phyloP scores from a whole-genome alignment of 2,888 invertebrate species.

The Heliconius cydno region DNA sequence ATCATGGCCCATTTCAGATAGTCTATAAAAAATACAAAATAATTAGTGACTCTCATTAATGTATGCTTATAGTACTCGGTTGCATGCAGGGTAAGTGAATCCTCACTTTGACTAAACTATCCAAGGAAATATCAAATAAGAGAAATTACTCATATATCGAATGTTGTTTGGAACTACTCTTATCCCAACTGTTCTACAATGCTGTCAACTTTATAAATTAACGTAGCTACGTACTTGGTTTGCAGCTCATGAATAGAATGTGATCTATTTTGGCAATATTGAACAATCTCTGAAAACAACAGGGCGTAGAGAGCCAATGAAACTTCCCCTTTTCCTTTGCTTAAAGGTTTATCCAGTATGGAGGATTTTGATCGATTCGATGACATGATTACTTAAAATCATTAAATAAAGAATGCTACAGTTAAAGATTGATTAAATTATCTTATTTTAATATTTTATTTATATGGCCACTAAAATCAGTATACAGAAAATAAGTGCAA shows the following conservation, averaged over 20 bases:
- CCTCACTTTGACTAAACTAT: no score
- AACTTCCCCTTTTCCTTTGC: conserved; percentile 96
- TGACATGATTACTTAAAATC: conserved; percentile 61
- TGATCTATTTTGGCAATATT: conserved; percentile 98
- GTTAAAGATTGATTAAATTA: not conserved
- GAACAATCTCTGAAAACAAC: conserved; percentile 98
- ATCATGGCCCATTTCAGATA: conserved; percentile 97
- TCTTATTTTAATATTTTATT: not conserved
- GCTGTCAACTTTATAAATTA: not conserved
- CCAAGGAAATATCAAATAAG: no score
- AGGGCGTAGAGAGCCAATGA: conserved; percentile 96
- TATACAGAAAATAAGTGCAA: not conserved
- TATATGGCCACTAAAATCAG: not conserved
- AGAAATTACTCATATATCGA: not conserved
- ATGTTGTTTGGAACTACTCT: not conserved
- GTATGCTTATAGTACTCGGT: no score
- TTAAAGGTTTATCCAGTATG: conserved; percentile 95
- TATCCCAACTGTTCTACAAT: not conserved
- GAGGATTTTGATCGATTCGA: conserved; percentile 87
- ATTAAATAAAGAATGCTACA: not conserved
- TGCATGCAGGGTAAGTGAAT: no score
- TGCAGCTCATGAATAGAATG: conserved; percentile 97
- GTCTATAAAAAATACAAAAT: conserved; percentile 84
- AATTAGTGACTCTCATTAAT: no score
- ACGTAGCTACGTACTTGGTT: conserved; percentile 88